Evolutionary conservation across 1,140 invertebrate genomes (phyloP), one percentile per base, ranked within the genome.

Genomic region (Magallana ariakensis): DNA sequence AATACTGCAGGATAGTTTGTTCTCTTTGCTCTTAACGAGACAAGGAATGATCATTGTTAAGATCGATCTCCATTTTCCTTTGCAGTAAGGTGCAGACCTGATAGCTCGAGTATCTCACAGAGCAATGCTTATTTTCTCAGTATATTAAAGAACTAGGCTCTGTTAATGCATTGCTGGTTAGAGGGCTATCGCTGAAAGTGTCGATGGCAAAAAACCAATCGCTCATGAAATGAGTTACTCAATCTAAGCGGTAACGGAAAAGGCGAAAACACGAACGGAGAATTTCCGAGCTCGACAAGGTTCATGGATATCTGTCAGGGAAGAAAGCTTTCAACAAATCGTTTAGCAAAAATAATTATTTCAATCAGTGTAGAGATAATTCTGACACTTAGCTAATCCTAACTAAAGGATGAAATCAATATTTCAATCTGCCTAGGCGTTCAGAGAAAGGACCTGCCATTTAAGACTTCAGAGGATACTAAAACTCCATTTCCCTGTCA

Each of bases 321-420:
- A 75, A 75, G 66, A 75, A 75, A 33, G 66, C 66, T 75, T 26
- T 19, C 66, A 26, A 75, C 66, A 75, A 75, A 75, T 26, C 66
- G 22, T 75, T 75, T 75, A 75, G 66, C 66, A 75, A 75, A 75
- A 75, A 75, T 75, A 75, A 75, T 75, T 26, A 75, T 75, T 26
- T 26, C 66, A 75, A 33, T 75, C 66, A 75, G 66, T 75, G 22
- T 22, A 75, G 66, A 75, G 66, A 26, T 75, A 75, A 26, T 26
- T 9, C 33, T 75, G 22, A 75, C 66, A 75, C 66, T 11, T 26
- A 75, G 22, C 22, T 46, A 26, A 75, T 75, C 66, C 66, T 26
- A 26, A 26, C 26, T 26, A 75, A 75, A 75, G 66, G 66, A 75
- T 26, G 22, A 26, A 75, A 75, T 75, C 66, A 33, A 75, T 75